Base-by-base conservation (phyloP, 2,888 invertebrate genomes). In the Drosophila buzzatii region DNA sequence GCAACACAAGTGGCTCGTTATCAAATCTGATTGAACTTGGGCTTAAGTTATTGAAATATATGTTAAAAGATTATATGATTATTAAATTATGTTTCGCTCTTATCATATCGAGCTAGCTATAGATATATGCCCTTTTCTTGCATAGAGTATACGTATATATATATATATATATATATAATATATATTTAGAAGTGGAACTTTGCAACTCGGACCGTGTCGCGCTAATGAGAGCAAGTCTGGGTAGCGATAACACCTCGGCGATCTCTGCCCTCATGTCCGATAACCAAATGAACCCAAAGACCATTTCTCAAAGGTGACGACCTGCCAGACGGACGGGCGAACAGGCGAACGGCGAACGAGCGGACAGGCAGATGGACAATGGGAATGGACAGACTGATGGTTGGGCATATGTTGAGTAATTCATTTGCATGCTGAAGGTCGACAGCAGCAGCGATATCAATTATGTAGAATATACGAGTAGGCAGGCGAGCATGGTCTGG, bases 381-480 rank as follows among this genome's bases (percentile, higher is more conserved):
- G 31, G 14, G 42, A 10, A 39, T 44, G 44, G 44, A 44, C 23
- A 14, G 42, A 57, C 37, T 69, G 58, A 56, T 67, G 75, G 65
- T 27, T 41, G 55, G 27, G 41, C 53, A 37, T 70, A 66, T 76
- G 81, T 82, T 85, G 84, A 85, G 83, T 85, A 88, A 85, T 85
- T 76, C 83, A 85, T 87, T 85, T 79, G 81, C 75, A 70, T 79
- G 73, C 73, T 82, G 85, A 85, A 87, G 84, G 88, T 82, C 83
- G 85, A 49, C 16, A 33, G 55, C 16, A 33, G 33, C 16, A 60
- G 61, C 57, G 60, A 73, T 79, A 79, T 79, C 80, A 82, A 82
- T 82, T 82, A 82, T 76, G 75, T 59, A 39, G 56, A 65, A 59
- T 73, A 61, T 62, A 72, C 42, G 59, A 18, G 14, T 51, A 8